Base-by-base conservation (phyloP, 1,140 invertebrate genomes). In the Drosophila tristis region DNA sequence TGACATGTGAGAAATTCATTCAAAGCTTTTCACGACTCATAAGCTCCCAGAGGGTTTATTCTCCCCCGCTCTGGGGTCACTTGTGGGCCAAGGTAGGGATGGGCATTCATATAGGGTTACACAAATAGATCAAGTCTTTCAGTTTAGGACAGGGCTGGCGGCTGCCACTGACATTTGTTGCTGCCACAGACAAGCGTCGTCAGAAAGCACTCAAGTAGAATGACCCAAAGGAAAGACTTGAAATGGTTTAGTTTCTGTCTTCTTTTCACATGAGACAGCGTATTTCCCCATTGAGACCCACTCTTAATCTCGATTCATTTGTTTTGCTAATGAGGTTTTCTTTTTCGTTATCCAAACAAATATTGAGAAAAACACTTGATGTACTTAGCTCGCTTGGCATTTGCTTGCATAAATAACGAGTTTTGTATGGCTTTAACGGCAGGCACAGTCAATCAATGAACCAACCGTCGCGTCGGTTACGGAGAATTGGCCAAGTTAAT, bases 401-500 rank as follows among this genome's bases (percentile, higher is more conserved):
- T 66, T 20, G 23, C 39, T 74, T 75, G 60, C 45, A 45, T 75
- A 74, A 74, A 44, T 44, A 4, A n/a, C 7, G 20, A 20, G 48
- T 49, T 65, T 60, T 75, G 62, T 75, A 67, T 56, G 61, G 55
- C 31, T 70, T 68, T 57, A 39, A 50, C 44, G 68, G 64, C 60
- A 66, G 50, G 44, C 16, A n/a, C 29, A 62, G 26, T 50, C 62
- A 67, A 67, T 75, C 62, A 75, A 75, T 59, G 55, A 43, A 55
- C 4, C 45, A 26, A 42, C 15, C 20, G 20, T 20, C 20, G 20
- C 26, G 49, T 15, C 39, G 26, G 61, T 59, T 74, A 56, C 39
- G 55, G 35, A 25, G 50, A 61, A 54, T 73, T 39, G 70, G n/a
- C 70, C 70, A 56, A 48, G 63, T 66, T 75, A 75, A 75, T 75